These are phyloP conservation scores for Bedellia somnulentella DNA, from an alignment of 2,888 invertebrate species.

Conservation along the genomic window DNA sequence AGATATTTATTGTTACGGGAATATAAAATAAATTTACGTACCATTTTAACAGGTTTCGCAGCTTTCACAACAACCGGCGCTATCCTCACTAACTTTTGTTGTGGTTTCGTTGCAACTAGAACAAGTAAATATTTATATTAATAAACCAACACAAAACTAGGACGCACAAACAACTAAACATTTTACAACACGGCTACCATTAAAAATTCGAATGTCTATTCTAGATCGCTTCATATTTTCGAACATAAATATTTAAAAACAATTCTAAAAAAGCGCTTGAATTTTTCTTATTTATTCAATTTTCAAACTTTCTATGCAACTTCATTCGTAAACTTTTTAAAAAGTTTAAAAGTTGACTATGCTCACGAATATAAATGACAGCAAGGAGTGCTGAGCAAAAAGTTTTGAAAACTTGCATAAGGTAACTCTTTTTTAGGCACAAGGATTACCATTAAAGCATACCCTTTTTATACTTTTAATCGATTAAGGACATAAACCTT, in stretches of 20 bases:
- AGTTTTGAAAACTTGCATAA: too few relatives aligned
- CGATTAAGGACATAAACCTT: too few relatives aligned
- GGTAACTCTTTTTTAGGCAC: too few relatives aligned
- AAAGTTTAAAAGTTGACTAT: too few relatives aligned
- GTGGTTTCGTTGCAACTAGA: constrained; percentile 21
- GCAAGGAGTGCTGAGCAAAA: too few relatives aligned
- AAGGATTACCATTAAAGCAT: too few relatives aligned
- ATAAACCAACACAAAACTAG: too few relatives aligned
- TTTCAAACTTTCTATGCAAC: constrained; percentile 1
- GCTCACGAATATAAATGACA: too few relatives aligned
- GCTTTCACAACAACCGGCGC: constrained; percentile 27
- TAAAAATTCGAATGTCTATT: constrained; percentile 8
- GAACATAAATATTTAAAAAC: constrained; percentile 10
- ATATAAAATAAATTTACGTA: constrained; percentile 16
- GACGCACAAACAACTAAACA: constrained; percentile 5
- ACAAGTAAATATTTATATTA: constrained; percentile 5
- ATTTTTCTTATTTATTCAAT: too few relatives aligned
- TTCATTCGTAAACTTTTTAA: neutral
- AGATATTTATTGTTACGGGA: neutral
- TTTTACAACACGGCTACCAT: constrained; percentile 10
- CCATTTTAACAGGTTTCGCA: constrained; percentile 15
- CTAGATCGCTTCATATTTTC: constrained; percentile 10
- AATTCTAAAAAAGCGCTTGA: constrained; percentile 6
- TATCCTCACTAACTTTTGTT: constrained; percentile 38
- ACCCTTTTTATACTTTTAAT: too few relatives aligned